These are phyloP conservation scores for Isoperla grammatica DNA, from an alignment of 2,888 invertebrate species.

Conservation along the genomic window DNA sequence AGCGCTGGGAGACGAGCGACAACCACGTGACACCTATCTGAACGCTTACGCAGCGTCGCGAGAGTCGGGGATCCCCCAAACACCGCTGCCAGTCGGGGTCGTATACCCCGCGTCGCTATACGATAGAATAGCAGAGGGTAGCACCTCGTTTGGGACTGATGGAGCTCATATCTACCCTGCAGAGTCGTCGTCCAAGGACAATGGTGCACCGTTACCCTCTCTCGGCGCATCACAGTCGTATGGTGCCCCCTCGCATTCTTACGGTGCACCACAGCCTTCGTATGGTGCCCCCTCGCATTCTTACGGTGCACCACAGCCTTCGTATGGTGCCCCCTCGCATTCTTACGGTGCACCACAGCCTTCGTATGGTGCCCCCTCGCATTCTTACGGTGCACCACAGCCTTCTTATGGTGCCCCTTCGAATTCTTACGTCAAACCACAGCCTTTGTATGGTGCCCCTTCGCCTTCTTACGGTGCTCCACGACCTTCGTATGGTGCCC, in stretches of 20 bases:
- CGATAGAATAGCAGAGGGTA: no score
- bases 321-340: slow-evolving; percentile 31
- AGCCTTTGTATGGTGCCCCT: slow-evolving; percentile 37
- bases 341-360: slow-evolving; percentile 25
- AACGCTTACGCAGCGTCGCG: slow-evolving; percentile 58
- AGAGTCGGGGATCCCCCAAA: slow-evolving; percentile 46
- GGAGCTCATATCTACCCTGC: no score
- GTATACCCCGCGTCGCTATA: slow-evolving; percentile 32
- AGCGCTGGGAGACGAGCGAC: not conserved
- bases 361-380: slow-evolving; percentile 31
- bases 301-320: slow-evolving; percentile 25
- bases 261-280: slow-evolving; percentile 25
- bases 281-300: no score
- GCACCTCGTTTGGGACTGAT: no score
- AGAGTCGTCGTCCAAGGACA: no score
- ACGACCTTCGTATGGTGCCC: no score
- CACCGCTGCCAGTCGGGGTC: slow-evolving; percentile 37
- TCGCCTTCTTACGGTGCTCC: slow-evolving; percentile 46
- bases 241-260: slow-evolving; percentile 10
- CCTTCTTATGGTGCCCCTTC: slow-evolving; percentile 28
- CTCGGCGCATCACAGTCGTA: slow-evolving; percentile 15
- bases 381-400: slow-evolving; percentile 32
- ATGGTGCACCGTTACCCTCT: no score
- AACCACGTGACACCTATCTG: slow-evolving; percentile 53
- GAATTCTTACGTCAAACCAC: slow-evolving; percentile 24